Evolutionary conservation across 2,113 vertebrate species (phyloP).

Genomic region (Tetraodon nigroviridis): DNA sequence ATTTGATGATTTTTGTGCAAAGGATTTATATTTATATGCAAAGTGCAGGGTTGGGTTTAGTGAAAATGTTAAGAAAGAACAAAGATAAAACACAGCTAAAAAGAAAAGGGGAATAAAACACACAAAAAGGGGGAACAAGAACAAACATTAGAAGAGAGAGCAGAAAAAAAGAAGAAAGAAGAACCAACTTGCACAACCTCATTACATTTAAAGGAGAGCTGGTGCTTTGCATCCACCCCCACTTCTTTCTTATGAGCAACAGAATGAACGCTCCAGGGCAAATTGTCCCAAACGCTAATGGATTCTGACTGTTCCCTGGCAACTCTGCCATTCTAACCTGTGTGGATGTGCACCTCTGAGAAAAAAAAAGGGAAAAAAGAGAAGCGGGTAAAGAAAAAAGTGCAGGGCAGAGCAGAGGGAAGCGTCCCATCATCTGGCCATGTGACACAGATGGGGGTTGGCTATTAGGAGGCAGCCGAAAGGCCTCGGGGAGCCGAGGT

Average conservation of each 20-base stretch:
- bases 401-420: conserved; percentile 74
- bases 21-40: conserved; percentile 10
- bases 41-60: neutral
- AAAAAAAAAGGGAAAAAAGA: too few species aligned
- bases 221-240: conserved; percentile 79
- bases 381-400: conserved; percentile 50
- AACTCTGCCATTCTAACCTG: conserved; percentile 99
- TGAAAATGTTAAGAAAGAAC: conserved; percentile 13
- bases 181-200: conserved; percentile 77
- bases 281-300: conserved; percentile 99
- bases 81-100: conserved; percentile 37
- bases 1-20: conserved; percentile 3
- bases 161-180: conserved; percentile 62
- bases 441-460: conserved; percentile 82
- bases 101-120: conserved; percentile 33
- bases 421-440: conserved; percentile 80
- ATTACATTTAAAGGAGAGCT: conserved; percentile 80
- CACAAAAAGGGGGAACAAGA: conserved; percentile 25
- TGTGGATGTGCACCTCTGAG: conserved; percentile 88
- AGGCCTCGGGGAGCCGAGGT: conserved; percentile 98
- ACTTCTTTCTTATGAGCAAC: conserved; percentile 85
- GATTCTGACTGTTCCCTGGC: conserved; percentile 99
- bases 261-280: conserved; percentile 96
- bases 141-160: conserved; percentile 37
- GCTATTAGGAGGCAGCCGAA: conserved; percentile 96